Evolutionary conservation across 2,888 invertebrate species (phyloP).

Genomic region (Zygothrica quintamaculata): DNA sequence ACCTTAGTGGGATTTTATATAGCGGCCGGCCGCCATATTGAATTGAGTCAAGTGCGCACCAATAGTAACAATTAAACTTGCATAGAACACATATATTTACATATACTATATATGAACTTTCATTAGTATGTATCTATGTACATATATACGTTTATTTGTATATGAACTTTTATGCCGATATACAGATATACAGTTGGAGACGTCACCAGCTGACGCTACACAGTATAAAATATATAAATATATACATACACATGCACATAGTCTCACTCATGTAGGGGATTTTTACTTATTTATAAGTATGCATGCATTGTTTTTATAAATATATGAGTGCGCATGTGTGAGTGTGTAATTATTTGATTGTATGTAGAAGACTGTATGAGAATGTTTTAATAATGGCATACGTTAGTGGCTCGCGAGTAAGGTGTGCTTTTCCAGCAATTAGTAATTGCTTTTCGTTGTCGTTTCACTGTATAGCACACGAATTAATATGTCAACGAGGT

Average conservation of each 20-base stretch:
- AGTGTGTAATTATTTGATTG: not conserved
- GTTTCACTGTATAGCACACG: slow-evolving; percentile 22
- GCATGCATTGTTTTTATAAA: not conserved
- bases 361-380: not conserved
- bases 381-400: slow-evolving; percentile 11
- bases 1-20: slow-evolving; percentile 29
- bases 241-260: not conserved
- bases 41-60: slow-evolving; percentile 24
- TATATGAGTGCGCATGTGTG: too few species aligned
- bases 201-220: too few species aligned
- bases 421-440: slow-evolving; percentile 63
- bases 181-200: too few species aligned
- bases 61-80: slow-evolving; percentile 20
- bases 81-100: not conserved
- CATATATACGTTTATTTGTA: not conserved
- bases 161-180: too few species aligned
- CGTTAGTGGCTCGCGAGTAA: too few species aligned
- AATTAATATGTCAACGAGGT: slow-evolving; percentile 58
- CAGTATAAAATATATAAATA: too few species aligned
- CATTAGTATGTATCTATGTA: too few species aligned
- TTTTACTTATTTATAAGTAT: too few species aligned
- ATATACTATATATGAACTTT: not conserved
- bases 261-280: not conserved
- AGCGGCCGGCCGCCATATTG: slow-evolving; percentile 49
- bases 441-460: slow-evolving; percentile 60